Conservation (phyloP, 2,113 vertebrate genomes). For the Raja brachyura region DNA sequence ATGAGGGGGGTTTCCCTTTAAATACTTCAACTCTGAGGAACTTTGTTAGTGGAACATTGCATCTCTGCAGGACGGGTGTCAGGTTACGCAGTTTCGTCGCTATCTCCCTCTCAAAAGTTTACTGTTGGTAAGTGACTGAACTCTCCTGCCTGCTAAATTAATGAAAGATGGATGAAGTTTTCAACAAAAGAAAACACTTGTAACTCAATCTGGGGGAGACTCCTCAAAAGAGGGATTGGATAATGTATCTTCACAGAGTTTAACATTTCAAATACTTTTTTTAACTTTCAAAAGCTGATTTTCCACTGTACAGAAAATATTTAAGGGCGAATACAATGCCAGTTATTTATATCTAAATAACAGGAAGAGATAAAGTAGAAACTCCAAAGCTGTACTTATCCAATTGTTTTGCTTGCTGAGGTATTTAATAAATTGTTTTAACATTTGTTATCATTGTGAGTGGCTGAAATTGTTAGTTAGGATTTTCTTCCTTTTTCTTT, state of each 20-base stretch:
- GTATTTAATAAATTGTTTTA: not conserved
- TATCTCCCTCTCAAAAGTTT: not conserved
- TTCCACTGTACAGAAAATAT: not conserved
- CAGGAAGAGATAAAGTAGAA: not conserved
- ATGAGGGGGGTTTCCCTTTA: slow-evolving; percentile 20
- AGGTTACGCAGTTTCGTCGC: not conserved
- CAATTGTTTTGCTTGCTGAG: not conserved
- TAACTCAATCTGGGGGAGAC: not conserved
- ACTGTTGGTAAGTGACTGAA: slow-evolving; percentile 26
- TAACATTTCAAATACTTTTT: not conserved
- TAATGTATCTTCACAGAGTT: not conserved
- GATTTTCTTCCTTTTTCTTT: not conserved
- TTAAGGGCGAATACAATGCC: not conserved
- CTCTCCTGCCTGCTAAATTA: not conserved
- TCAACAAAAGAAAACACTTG: not conserved
- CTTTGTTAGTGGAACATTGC: slow-evolving; percentile 2
- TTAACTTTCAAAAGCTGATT: not conserved
- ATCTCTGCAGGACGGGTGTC: not conserved
- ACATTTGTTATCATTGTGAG: not conserved
- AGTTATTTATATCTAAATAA: not conserved
- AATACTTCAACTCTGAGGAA: slow-evolving; percentile 28
- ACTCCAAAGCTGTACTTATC: not conserved
- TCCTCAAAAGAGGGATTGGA: not conserved
- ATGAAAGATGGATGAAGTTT: not conserved
- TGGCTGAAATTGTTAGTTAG: not conserved